These are phyloP conservation scores for Mesochorus sp. DNA, from an alignment of 2,888 invertebrate genomes.

Conservation along the genomic window DNA sequence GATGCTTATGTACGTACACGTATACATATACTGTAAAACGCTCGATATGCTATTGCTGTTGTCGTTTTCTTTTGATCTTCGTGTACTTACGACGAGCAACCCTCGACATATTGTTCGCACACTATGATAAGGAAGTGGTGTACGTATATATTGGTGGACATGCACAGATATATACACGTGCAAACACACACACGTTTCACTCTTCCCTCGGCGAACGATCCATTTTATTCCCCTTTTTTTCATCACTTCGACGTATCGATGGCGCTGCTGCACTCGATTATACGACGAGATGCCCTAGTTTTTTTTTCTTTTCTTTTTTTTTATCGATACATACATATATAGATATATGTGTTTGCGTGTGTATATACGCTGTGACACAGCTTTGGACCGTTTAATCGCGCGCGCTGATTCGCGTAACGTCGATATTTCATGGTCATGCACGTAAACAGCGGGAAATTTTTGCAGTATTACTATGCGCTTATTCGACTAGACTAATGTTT, in stretches of 20 bases:
- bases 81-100: slow-evolving; percentile 21
- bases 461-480: neutral
- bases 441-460: neutral
- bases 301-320: slow-evolving; percentile 7
- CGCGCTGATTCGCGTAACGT: slow-evolving; percentile 15
- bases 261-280: slow-evolving; percentile 4
- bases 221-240: slow-evolving; percentile 34
- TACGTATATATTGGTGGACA: neutral
- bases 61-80: slow-evolving; percentile 39
- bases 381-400: slow-evolving; percentile 32
- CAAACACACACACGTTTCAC: neutral
- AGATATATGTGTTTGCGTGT: too few relatives aligned
- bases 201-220: neutral
- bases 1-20: neutral
- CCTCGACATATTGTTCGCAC: slow-evolving; percentile 40
- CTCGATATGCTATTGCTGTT: neutral
- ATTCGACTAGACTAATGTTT: slow-evolving; percentile 3
- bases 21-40: neutral
- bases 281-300: slow-evolving; percentile 27
- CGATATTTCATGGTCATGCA: neutral
- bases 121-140: slow-evolving; percentile 31
- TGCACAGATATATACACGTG: neutral
- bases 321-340: neutral
- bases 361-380: slow-evolving; percentile 8
- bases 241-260: slow-evolving; percentile 25